These are phyloP conservation scores for Syncerus caffer DNA, from an alignment of 2,797 vertebrate species.

Conservation along the genomic window DNA sequence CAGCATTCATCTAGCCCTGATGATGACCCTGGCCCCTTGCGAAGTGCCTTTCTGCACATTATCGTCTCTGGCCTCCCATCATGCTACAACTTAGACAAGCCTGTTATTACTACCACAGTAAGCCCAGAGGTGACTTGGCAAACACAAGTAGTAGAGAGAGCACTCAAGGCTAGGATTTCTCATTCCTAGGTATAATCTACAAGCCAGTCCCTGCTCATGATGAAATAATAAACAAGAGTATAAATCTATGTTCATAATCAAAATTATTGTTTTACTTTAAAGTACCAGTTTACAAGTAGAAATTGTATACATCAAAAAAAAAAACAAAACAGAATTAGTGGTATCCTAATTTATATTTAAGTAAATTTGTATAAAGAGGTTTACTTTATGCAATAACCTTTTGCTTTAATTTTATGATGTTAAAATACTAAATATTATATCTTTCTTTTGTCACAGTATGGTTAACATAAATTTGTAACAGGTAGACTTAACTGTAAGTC, in stretches of 20 bases:
- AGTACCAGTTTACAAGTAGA: not conserved
- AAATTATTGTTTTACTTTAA: not conserved
- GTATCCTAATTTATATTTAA: not conserved
- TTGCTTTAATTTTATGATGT: not conserved
- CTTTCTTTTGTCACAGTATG: not conserved
- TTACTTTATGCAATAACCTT: not conserved
- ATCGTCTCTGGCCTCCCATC: not conserved
- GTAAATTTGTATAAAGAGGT: not conserved
- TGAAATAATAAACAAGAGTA: not conserved
- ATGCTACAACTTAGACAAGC: not conserved
- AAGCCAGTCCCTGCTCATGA: not conserved
- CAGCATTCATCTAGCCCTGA: not conserved
- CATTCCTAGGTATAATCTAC: not conserved
- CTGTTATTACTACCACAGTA: not conserved
- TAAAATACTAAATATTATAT: not conserved
- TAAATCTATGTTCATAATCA: not conserved
- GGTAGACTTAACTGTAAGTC: not conserved
- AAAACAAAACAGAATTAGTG: not conserved
- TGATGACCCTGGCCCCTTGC: not conserved
- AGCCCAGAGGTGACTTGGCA: not conserved
- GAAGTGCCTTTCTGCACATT: not conserved
- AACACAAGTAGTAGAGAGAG: not conserved
- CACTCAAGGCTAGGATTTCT: not conserved
- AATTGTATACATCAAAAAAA: not conserved
- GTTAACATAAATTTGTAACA: not conserved